Evolutionary conservation across 2,888 invertebrate species (phyloP).

Genomic region (Drosophila nigricruria): DNA sequence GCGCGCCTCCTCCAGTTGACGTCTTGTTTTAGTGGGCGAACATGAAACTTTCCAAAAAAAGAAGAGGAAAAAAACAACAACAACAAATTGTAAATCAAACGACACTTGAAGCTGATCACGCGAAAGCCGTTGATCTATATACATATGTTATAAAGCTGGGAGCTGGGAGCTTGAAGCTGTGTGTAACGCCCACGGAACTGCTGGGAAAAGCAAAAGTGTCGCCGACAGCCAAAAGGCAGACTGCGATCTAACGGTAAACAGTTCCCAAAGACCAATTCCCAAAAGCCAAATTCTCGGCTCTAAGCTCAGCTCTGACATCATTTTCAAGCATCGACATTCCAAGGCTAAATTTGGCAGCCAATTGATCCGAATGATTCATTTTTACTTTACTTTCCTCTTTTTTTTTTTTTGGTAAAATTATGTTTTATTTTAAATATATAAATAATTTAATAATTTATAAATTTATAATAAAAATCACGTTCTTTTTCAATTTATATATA

Average conservation of each 20-base stretch:
- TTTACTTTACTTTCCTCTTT: not conserved
- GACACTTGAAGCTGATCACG: constrained; percentile 35
- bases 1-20: constrained; percentile 30
- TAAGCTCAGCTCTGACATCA: constrained; percentile 53
- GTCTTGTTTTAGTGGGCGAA: constrained; percentile 45
- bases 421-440: not conserved
- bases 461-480: too few relatives aligned
- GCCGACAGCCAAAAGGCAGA: not conserved
- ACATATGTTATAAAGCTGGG: not conserved
- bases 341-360: constrained; percentile 41
- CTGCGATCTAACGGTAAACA: constrained; percentile 34
- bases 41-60: constrained; percentile 50
- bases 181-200: constrained; percentile 32
- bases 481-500: too few relatives aligned
- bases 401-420: not conserved
- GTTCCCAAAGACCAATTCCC: constrained; percentile 23
- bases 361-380: constrained; percentile 39
- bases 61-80: not conserved
- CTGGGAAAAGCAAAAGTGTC: constrained; percentile 46
- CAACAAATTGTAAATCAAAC: constrained; percentile 1
- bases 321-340: constrained; percentile 26
- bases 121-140: constrained; percentile 20
- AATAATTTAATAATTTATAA: not conserved
- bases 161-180: not conserved
- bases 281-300: not conserved